phyloP scores from a whole-genome alignment of 2,797 vertebrate species.

The Sebastiscus tertius region DNA sequence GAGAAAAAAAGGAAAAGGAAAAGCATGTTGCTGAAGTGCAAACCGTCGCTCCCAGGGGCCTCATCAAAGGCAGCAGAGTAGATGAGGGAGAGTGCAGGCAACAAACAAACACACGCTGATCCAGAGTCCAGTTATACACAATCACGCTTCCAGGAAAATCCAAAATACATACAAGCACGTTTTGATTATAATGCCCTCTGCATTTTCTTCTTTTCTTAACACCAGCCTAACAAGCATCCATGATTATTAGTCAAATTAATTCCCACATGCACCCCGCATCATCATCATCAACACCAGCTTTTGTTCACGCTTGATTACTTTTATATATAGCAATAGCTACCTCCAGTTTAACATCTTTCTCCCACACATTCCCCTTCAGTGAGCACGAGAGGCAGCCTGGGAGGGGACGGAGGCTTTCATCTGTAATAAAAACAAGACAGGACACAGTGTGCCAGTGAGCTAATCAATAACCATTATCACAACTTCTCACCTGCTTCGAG shows the following conservation, averaged over 20 bases:
- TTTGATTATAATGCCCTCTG: slow-evolving; percentile 43
- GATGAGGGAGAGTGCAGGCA: slow-evolving; percentile 8
- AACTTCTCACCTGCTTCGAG: slow-evolving; percentile 63
- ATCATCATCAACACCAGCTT: slow-evolving; percentile 62
- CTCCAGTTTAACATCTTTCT: slow-evolving; percentile 59
- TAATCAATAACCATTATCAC: slow-evolving; percentile 74
- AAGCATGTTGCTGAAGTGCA: slow-evolving; percentile 37
- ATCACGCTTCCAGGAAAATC: neutral
- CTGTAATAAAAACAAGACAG: slow-evolving; percentile 63
- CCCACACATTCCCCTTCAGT: slow-evolving; percentile 58
- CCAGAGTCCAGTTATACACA: slow-evolving; percentile 16
- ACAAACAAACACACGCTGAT: slow-evolving; percentile 37
- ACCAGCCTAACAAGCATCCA: slow-evolving; percentile 50
- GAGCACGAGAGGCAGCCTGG: slow-evolving; percentile 29
- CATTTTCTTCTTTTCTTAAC: slow-evolving; percentile 9
- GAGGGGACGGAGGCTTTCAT: slow-evolving; percentile 53
- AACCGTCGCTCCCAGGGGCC: slow-evolving; percentile 54
- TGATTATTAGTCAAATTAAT: slow-evolving; percentile 70
- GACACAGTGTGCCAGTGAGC: slow-evolving; percentile 46
- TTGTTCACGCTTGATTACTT: slow-evolving; percentile 67
- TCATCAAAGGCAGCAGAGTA: slow-evolving; percentile 54
- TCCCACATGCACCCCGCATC: slow-evolving; percentile 39
- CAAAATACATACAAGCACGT: slow-evolving; percentile 6
- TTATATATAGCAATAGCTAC: slow-evolving; percentile 52
- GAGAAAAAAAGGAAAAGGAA: neutral